phyloP scores from a whole-genome alignment of 1,140 invertebrate genomes.

The Cydia amplana region DNA sequence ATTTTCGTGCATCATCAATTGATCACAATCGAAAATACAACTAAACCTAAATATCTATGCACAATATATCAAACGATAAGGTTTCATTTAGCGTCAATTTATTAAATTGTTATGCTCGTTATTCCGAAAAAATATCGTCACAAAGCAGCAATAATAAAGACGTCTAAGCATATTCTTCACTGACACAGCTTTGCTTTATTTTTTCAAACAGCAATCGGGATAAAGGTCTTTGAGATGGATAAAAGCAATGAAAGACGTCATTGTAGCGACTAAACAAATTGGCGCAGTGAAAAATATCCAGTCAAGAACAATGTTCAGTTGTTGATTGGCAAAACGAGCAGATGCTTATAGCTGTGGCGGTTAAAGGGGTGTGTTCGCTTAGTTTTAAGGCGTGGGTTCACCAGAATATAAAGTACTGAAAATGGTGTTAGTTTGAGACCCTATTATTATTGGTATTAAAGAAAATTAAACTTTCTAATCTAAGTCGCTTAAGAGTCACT shows the following conservation, averaged over 20 bases:
- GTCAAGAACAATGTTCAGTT: constrained; percentile 58
- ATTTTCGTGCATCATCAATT: no score
- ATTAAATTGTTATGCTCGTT: background rate
- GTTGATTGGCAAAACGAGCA: constrained; percentile 61
- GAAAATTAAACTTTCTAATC: no score
- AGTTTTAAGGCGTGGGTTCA: no score
- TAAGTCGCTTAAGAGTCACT: no score
- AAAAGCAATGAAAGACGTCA: constrained; percentile 36
- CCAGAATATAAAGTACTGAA: no score
- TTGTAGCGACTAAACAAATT: constrained; percentile 42
- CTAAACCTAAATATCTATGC: no score
- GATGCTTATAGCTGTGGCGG: background rate
- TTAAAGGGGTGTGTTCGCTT: background rate
- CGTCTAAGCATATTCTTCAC: constrained; percentile 1
- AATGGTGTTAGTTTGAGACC: no score
- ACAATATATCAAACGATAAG: no score
- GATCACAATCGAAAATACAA: no score
- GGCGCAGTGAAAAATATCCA: constrained; percentile 52
- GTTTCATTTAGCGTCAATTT: no score
- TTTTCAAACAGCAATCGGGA: background rate
- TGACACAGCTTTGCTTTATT: constrained; percentile 4
- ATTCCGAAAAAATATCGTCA: background rate
- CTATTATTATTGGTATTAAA: no score
- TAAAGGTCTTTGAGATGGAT: background rate
- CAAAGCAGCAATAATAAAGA: background rate